Percentiles rank a stretch among this genome's conserved stretches.
These are phyloP conservation scores for Chaetodon trifasciatus DNA, from an alignment of 2,797 vertebrate genomes.

Conservation along the genomic window DNA sequence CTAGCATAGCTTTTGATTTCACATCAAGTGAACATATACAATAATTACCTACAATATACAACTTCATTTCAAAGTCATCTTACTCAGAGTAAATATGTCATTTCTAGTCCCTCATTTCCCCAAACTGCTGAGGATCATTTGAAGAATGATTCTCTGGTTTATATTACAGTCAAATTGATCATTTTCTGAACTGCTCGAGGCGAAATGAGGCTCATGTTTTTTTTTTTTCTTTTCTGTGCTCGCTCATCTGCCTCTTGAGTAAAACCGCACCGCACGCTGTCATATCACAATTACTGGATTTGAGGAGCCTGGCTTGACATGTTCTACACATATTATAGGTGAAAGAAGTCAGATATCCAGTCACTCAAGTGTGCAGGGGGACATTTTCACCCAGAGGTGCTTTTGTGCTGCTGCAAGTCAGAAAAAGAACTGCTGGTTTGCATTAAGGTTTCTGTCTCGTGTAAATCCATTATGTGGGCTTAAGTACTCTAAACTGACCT, in stretches of 20 bases:
- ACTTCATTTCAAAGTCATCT: slow-evolving; percentile 43
- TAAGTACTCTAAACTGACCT: slow-evolving; percentile 77
- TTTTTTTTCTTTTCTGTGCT: neutral
- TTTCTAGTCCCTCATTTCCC: slow-evolving; percentile 33
- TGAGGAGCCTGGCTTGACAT: slow-evolving; percentile 22
- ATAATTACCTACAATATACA: slow-evolving; percentile 47
- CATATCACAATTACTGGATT: slow-evolving; percentile 48
- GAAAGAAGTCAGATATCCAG: slow-evolving; percentile 27
- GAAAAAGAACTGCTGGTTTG: slow-evolving; percentile 79
- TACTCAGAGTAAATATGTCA: slow-evolving; percentile 31
- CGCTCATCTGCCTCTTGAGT: slow-evolving; percentile 32
- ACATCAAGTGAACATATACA: slow-evolving; percentile 40
- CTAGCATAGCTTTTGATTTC: slow-evolving; percentile 42
- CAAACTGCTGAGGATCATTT: slow-evolving; percentile 29
- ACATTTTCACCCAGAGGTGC: slow-evolving; percentile 35
- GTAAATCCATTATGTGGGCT: slow-evolving; percentile 76
- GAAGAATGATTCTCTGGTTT: slow-evolving; percentile 23
- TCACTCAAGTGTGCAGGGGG: slow-evolving; percentile 19
- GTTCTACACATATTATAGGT: slow-evolving; percentile 13
- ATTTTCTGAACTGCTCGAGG: slow-evolving; percentile 9
- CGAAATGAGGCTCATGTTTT: slow-evolving; percentile 13
- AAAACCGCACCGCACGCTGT: slow-evolving; percentile 47
- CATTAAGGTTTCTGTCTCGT: slow-evolving; percentile 89
- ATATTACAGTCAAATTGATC: neutral
- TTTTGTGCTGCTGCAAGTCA: slow-evolving; percentile 36